Evolutionary conservation across 2,888 invertebrate genomes (phyloP).

Genomic region (Mesoligia furuncula): DNA sequence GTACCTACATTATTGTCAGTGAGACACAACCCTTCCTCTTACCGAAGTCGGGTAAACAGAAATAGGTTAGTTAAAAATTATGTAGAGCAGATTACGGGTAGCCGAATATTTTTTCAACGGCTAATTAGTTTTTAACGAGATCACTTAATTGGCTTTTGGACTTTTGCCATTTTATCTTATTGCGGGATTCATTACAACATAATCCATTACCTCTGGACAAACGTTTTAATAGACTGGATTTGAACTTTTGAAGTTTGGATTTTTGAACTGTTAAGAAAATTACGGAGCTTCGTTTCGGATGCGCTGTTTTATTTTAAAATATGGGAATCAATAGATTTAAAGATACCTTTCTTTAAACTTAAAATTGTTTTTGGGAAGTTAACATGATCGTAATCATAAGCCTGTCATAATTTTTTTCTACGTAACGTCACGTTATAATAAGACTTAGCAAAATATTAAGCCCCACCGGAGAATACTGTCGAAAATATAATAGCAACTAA

Average conservation of each 20-base stretch:
- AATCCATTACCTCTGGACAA: background rate
- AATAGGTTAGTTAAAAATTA: background rate
- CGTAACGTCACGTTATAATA: too few relatives aligned
- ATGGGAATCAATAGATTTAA: background rate
- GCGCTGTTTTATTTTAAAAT: background rate
- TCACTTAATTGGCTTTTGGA: slow-evolving; percentile 40
- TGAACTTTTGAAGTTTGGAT: background rate
- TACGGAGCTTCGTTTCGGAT: background rate
- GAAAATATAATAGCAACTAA: background rate
- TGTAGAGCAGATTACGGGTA: slow-evolving; percentile 2
- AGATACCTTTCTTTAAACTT: background rate
- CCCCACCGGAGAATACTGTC: background rate
- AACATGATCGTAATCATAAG: background rate
- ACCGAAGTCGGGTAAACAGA: background rate
- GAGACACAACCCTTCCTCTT: background rate
- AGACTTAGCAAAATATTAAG: too few relatives aligned
- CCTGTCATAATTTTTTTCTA: background rate
- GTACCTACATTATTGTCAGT: background rate
- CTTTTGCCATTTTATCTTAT: slow-evolving; percentile 21
- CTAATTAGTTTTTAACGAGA: slow-evolving; percentile 41
- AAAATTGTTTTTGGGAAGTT: background rate
- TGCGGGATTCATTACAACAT: slow-evolving; percentile 7
- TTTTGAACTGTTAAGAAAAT: background rate
- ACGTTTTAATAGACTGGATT: background rate
- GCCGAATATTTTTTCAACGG: background rate